Conservation (phyloP, 1,140 invertebrate genomes). For the Lepeophtheirus salmonis region DNA sequence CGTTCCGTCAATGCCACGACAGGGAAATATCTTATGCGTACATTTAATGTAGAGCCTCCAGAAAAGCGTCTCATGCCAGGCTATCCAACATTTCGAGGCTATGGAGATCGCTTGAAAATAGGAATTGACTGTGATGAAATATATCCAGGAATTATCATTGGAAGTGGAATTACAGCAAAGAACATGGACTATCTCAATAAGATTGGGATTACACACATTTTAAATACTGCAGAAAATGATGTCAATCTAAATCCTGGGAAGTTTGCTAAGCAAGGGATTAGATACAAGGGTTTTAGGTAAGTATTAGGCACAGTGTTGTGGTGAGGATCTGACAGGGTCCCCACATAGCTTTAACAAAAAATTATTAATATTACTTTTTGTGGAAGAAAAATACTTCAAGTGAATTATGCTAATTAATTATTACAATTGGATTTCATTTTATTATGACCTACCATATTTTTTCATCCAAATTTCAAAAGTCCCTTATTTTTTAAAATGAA, state of each 20-base stretch:
- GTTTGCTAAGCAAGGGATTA: constrained; percentile 25
- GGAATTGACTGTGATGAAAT: constrained; percentile 39
- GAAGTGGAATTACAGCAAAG: constrained; percentile 48
- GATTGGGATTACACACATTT: constrained; percentile 61
- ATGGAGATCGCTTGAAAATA: constrained; percentile 9
- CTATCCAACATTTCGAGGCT: neutral
- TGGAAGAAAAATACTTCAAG: too few species aligned
- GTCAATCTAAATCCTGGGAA: constrained; percentile 1
- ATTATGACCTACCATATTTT: too few species aligned
- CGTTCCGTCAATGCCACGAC: neutral
- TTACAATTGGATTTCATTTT: too few species aligned
- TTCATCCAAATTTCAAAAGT: too few species aligned
- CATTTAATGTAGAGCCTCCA: constrained; percentile 9
- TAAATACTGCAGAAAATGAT: constrained; percentile 61
- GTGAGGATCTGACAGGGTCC: too few species aligned
- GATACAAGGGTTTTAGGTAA: constrained; percentile 43
- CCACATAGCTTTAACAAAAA: too few species aligned
- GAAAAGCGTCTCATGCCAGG: constrained; percentile 9
- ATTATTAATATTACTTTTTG: too few species aligned
- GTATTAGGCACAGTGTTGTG: too few species aligned
- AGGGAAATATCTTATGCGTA: neutral
- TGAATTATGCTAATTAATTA: too few species aligned
- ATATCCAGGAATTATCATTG: constrained; percentile 43
- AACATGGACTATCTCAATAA: constrained; percentile 47
- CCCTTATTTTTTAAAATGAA: too few species aligned